Evolutionary conservation across 2,113 vertebrate species (phyloP).

Genomic region (Zapornia atra): DNA sequence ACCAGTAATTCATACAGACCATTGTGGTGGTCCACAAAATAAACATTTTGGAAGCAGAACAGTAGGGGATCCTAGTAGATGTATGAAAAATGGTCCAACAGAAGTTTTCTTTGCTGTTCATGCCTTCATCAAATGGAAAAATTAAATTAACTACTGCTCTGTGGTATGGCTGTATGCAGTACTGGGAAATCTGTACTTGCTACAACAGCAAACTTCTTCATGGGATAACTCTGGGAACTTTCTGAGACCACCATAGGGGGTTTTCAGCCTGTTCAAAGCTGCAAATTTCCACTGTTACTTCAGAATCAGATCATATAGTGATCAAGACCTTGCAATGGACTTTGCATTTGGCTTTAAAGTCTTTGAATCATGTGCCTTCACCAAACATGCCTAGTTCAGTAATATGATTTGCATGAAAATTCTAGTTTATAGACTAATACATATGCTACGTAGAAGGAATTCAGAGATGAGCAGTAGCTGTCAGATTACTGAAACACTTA

Average conservation of each 20-base stretch:
- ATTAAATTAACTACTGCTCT: not conserved
- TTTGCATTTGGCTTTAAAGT: not conserved
- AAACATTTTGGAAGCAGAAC: conserved; percentile 23
- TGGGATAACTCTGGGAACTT: not conserved
- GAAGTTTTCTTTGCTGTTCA: not conserved
- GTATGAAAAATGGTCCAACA: not conserved
- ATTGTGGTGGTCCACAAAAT: conserved; percentile 60
- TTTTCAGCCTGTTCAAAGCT: not conserved
- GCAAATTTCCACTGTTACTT: not conserved
- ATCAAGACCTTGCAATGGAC: not conserved
- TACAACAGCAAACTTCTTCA: not conserved
- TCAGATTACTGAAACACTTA: not conserved
- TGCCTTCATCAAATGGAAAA: not conserved
- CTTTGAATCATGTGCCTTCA: not conserved
- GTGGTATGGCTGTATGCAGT: not conserved
- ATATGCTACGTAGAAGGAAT: not conserved
- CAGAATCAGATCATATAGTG: not conserved
- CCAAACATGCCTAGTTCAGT: not conserved
- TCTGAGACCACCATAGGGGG: accelerated
- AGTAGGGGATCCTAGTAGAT: not conserved
- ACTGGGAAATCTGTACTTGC: not conserved
- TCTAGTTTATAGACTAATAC: accelerated
- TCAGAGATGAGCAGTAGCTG: too few species aligned
- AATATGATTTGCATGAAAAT: not conserved
- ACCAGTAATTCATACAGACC: not conserved